A percentile compares a stretch with the other conserved stretches of the same genome.
Conservation (phyloP, 2,797 vertebrate genomes). For the Pseudotriccus pelzelni region DNA sequence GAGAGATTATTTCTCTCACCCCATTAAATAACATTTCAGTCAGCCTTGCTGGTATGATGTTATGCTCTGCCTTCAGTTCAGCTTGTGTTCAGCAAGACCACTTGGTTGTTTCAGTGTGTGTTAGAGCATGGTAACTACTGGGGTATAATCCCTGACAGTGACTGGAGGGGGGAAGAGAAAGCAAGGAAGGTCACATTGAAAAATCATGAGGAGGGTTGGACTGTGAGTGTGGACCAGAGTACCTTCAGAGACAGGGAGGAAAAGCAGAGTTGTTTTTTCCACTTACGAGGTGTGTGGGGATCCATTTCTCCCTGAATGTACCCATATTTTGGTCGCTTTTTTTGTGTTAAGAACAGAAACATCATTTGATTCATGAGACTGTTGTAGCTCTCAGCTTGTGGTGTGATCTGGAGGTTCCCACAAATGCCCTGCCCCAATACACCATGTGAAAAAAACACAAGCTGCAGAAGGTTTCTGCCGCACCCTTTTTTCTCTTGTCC, state of each 20-base stretch:
- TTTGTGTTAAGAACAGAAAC: not conserved
- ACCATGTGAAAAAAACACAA: not conserved
- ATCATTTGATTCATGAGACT: not conserved
- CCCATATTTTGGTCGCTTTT: not conserved
- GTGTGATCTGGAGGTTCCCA: not conserved
- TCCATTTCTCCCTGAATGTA: not conserved
- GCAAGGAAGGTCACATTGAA: not conserved
- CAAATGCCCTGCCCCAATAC: rapidly evolving
- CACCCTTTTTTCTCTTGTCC: not conserved
- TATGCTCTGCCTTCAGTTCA: not conserved
- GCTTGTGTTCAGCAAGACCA: not conserved
- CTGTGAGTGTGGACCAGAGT: rapidly evolving
- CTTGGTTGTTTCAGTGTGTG: not conserved
- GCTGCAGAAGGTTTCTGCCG: not conserved
- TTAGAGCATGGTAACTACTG: not conserved
- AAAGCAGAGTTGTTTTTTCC: not conserved
- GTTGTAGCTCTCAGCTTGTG: not conserved
- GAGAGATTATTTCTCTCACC: not conserved
- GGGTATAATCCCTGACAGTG: not conserved
- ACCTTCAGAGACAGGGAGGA: not conserved
- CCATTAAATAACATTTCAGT: not conserved
- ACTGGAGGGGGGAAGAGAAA: not conserved
- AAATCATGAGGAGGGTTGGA: not conserved
- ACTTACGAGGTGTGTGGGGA: not conserved
- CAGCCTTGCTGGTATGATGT: not conserved